These are phyloP conservation scores for Actenoides hombroni DNA, from an alignment of 2,113 vertebrate species.

Conservation along the genomic window DNA sequence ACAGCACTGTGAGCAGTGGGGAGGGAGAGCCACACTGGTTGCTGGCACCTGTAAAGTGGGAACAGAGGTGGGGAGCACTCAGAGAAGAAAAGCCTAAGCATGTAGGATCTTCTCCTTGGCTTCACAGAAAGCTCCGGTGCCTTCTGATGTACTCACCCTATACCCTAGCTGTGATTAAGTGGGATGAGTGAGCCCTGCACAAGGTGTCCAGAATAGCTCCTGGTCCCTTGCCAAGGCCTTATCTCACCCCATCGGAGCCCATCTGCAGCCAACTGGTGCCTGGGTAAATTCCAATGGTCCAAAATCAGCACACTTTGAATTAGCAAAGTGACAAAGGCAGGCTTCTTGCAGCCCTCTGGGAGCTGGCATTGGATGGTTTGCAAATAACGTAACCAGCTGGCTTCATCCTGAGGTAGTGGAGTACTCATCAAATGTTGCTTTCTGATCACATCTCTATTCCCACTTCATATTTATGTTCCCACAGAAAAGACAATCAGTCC, in stretches of 20 bases:
- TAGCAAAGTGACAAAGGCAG: slow-evolving; percentile 4
- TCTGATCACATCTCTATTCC: neutral
- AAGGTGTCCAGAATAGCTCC: slow-evolving; percentile 3
- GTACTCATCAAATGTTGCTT: neutral
- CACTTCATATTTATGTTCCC: neutral
- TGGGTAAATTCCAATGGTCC: neutral
- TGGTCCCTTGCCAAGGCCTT: slow-evolving; percentile 11
- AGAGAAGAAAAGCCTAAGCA: neutral
- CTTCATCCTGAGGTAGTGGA: neutral
- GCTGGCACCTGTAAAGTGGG: neutral
- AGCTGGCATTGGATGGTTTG: neutral
- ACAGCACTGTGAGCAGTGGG: neutral
- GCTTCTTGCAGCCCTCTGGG: neutral
- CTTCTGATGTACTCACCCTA: neutral
- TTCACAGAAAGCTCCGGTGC: rapidly evolving
- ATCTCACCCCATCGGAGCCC: neutral
- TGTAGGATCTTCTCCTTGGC: neutral
- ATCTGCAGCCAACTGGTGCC: slow-evolving; percentile 27
- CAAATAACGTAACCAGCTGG: neutral
- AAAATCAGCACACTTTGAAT: slow-evolving; percentile 32
- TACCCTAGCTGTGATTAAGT: neutral
- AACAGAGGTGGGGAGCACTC: neutral
- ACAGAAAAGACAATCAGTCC: neutral
- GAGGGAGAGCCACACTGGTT: neutral
- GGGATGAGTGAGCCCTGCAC: neutral